phyloP scores from a whole-genome alignment of 2,888 invertebrate species.

The Tetramorium bicarinatum region DNA sequence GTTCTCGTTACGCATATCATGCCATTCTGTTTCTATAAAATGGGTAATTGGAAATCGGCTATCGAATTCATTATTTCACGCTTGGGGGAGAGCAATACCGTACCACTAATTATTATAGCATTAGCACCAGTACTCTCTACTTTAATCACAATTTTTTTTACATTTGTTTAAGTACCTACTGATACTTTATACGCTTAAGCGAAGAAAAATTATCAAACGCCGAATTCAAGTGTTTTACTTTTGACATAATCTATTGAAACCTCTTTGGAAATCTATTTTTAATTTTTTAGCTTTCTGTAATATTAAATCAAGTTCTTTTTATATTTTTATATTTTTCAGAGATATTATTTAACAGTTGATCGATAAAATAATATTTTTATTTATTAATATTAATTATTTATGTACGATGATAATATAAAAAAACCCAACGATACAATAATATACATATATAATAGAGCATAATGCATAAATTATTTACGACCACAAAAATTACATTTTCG shows the following conservation, averaged over 20 bases:
- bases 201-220: background rate
- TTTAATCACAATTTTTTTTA: background rate
- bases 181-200: background rate
- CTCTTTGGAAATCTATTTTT: background rate
- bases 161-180: background rate
- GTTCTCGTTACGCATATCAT: constrained; percentile 57
- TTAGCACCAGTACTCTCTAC: background rate
- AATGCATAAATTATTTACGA: background rate
- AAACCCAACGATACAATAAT: background rate
- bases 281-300: background rate
- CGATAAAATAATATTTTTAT: background rate
- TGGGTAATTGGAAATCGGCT: constrained; percentile 59
- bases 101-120: constrained; percentile 6
- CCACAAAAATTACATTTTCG: background rate
- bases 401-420: background rate
- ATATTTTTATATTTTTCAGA: background rate
- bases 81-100: background rate
- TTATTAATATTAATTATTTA: background rate
- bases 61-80: constrained; percentile 55
- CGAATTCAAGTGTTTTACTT: background rate
- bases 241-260: background rate
- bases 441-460: too few relatives aligned
- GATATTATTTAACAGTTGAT: constrained; percentile 5
- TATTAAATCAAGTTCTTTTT: background rate
- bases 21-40: constrained; percentile 46